Evolutionary conservation across 1,140 invertebrate genomes (phyloP).

Genomic region (Sycophila sp.): DNA sequence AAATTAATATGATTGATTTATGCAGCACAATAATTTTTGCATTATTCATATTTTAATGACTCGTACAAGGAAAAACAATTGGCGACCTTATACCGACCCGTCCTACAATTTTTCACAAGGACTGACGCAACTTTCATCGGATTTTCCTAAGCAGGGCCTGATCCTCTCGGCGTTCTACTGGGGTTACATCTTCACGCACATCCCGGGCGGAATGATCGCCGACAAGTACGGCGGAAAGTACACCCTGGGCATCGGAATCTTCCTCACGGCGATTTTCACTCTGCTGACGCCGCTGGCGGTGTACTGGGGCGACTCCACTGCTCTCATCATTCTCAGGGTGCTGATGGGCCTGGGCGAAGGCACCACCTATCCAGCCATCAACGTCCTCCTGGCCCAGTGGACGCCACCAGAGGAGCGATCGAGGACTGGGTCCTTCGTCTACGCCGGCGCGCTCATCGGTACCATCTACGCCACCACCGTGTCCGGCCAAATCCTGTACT

Average conservation of each 20-base stretch:
- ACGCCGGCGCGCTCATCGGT: conserved; percentile 24
- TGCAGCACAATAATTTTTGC: neutral
- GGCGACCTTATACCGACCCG: too few species aligned
- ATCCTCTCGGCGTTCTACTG: conserved; percentile 30
- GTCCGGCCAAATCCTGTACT: conserved; percentile 76
- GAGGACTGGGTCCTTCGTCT: conserved; percentile 29
- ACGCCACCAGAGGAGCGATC: conserved; percentile 30
- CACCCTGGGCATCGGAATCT: conserved; percentile 30
- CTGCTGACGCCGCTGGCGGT: conserved; percentile 20
- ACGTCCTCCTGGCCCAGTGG: conserved; percentile 34
- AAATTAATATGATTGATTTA: too few species aligned
- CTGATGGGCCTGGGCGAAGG: conserved; percentile 35
- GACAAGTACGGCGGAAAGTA: conserved; percentile 33
- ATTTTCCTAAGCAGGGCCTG: too few species aligned
- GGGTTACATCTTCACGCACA: conserved; percentile 28
- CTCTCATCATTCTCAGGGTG: conserved; percentile 12
- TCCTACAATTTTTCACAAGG: too few species aligned
- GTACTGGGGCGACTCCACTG: conserved; percentile 12
- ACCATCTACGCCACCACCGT: conserved; percentile 55
- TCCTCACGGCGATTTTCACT: conserved; percentile 30
- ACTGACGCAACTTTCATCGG: too few species aligned
- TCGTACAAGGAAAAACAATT: too few species aligned
- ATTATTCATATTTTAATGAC: neutral
- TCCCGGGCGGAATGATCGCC: conserved; percentile 31
- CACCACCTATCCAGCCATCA: conserved; percentile 30